Evolutionary conservation across 92 coral and sea anemone species (phyloP).

Genomic region (Epizoanthus rinbou): DNA sequence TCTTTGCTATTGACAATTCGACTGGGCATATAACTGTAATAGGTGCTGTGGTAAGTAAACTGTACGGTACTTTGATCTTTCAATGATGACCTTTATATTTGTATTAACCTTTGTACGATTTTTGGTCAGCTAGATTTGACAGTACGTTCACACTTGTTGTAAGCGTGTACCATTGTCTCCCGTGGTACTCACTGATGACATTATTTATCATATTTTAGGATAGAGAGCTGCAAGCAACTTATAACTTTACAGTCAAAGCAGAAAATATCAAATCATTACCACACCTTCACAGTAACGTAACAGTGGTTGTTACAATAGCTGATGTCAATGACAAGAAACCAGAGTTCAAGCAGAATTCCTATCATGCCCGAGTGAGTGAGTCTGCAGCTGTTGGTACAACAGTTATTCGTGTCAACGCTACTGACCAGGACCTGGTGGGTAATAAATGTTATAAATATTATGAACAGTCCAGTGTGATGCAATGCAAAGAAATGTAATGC

Average conservation of each 20-base stretch:
- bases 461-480: too few relatives aligned
- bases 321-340: conserved; percentile 80
- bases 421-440: conserved; percentile 69
- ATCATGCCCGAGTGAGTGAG: conserved; percentile 69
- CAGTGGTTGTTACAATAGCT: conserved; percentile 60
- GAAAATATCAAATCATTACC: conserved; percentile 72
- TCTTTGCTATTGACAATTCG: conserved; percentile 54
- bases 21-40: conserved; percentile 68
- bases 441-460: not conserved
- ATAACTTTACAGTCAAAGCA: conserved; percentile 80
- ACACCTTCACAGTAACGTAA: conserved; percentile 53
- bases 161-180: too few relatives aligned
- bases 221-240: conserved; percentile 57
- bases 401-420: conserved; percentile 73
- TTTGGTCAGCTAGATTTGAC: too few relatives aligned
- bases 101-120: too few relatives aligned
- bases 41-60: conserved; percentile 62
- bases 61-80: not conserved
- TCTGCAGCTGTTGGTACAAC: conserved; percentile 68
- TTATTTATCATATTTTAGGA: conserved; percentile 47
- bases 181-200: not conserved
- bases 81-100: too few relatives aligned
- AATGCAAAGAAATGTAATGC: too few relatives aligned
- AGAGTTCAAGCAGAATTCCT: conserved; percentile 54
- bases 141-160: too few relatives aligned